Evolutionary conservation across 2,888 invertebrate genomes (phyloP).

Genomic region (Synanthedon vespiformis): DNA sequence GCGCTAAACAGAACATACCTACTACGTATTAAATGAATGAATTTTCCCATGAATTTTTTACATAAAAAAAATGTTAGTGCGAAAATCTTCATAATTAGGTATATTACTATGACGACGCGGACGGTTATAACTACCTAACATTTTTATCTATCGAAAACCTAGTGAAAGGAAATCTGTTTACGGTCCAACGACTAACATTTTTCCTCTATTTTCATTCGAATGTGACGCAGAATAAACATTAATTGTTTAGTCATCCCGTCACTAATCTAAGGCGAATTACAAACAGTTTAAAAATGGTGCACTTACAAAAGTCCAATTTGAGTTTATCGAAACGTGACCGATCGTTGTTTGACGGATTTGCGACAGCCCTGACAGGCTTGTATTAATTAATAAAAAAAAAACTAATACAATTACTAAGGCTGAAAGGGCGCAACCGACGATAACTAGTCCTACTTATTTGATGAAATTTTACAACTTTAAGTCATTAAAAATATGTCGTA

Average conservation of each 20-base stretch:
- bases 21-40: no score
- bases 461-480: no score
- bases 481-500: no score
- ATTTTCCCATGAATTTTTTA: no score
- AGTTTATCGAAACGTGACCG: background rate
- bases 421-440: no score
- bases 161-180: constrained; percentile 36
- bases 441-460: no score
- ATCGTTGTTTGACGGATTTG: background rate
- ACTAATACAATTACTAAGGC: background rate
- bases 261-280: constrained; percentile 23
- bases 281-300: background rate
- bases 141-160: no score
- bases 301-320: background rate
- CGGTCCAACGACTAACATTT: constrained; percentile 28
- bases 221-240: constrained; percentile 32
- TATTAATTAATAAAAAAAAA: background rate
- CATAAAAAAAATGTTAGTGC: no score
- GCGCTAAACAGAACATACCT: no score
- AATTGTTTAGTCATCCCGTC: constrained; percentile 24
- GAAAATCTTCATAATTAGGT: no score
- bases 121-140: no score
- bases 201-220: constrained; percentile 4
- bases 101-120: no score
- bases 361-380: background rate